These are phyloP conservation scores for Polypterus senegalus DNA, from an alignment of 2,113 vertebrate species.

Conservation along the genomic window DNA sequence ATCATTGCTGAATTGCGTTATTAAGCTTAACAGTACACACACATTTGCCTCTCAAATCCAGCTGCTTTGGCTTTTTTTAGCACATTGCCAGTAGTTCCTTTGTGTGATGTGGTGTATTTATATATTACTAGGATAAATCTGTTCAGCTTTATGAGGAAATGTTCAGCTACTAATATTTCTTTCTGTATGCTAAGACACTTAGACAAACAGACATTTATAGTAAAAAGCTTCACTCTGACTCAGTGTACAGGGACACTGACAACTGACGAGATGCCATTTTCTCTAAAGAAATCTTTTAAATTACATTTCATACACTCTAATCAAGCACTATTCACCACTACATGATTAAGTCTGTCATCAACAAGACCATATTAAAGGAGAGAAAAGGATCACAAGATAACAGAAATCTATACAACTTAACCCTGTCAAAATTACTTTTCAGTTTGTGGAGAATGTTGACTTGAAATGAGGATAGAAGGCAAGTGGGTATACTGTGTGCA, in stretches of 20 bases:
- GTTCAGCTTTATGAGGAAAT: too few relatives aligned
- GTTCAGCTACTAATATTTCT: too few relatives aligned
- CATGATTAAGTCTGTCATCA: constrained; percentile 19
- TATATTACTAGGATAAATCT: too few relatives aligned
- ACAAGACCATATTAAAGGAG: constrained; percentile 12
- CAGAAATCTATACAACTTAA: neutral
- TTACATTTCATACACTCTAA: constrained; percentile 23
- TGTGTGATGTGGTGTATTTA: too few relatives aligned
- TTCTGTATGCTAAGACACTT: neutral
- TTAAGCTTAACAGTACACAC: neutral
- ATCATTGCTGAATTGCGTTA: constrained; percentile 11
- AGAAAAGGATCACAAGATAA: constrained; percentile 1
- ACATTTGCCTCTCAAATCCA: neutral
- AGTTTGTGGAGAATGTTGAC: neutral
- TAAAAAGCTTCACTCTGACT: constrained; percentile 8
- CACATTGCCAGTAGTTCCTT: too few relatives aligned
- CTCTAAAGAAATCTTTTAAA: constrained; percentile 11
- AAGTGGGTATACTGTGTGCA: neutral
- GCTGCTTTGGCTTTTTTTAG: too few relatives aligned
- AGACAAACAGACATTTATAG: constrained; percentile 13
- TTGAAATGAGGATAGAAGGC: neutral
- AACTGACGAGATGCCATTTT: constrained; percentile 10
- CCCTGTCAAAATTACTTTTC: constrained; percentile 1
- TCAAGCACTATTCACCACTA: constrained; percentile 33
- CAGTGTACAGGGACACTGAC: constrained; percentile 3